These are phyloP conservation scores for Cataglyphis rosenhaueri DNA, from an alignment of 2,888 invertebrate genomes.

Conservation along the genomic window DNA sequence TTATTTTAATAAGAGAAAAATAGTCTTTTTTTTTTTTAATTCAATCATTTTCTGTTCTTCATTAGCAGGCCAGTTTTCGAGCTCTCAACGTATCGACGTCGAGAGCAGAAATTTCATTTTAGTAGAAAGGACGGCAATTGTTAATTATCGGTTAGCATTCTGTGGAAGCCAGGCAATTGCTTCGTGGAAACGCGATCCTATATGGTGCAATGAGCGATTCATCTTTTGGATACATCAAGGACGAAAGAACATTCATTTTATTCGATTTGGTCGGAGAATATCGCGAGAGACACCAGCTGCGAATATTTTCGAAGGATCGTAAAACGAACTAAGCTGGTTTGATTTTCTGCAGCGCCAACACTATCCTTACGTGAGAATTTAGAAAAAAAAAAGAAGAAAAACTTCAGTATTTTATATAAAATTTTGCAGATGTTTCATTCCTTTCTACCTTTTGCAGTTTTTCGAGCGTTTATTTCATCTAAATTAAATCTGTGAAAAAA, in stretches of 20 bases:
- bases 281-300: neutral
- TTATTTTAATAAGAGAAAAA: slow-evolving; percentile 4
- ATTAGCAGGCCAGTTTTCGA: neutral
- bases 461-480: neutral
- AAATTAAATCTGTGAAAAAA: neutral
- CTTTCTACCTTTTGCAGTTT: neutral
- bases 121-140: neutral
- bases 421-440: neutral
- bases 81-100: slow-evolving; percentile 2
- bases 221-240: neutral
- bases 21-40: neutral
- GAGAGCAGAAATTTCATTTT: slow-evolving; percentile 8
- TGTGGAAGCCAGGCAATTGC: neutral
- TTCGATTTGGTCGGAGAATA: neutral
- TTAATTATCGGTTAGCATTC: slow-evolving; percentile 9
- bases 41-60: neutral
- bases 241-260: neutral
- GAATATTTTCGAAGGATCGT: neutral
- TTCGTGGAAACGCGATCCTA: neutral
- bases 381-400: neutral
- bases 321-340: neutral
- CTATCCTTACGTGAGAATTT: neutral
- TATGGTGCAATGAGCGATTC: neutral
- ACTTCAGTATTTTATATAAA: neutral
- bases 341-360: neutral